These are phyloP conservation scores for Drosophila mauritiana DNA, from an alignment of 1,140 invertebrate genomes.

Conservation along the genomic window DNA sequence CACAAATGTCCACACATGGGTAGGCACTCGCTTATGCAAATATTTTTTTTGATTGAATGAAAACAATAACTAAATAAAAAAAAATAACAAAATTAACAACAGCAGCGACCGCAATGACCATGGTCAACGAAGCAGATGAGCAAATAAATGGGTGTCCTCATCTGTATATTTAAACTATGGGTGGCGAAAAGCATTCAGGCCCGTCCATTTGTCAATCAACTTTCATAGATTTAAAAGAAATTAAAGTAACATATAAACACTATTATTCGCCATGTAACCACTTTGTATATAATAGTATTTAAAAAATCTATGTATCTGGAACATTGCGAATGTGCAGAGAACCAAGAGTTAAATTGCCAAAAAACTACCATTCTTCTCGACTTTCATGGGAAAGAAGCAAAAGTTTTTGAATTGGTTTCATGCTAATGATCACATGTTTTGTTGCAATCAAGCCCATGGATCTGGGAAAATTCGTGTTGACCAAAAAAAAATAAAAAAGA, in stretches of 20 bases:
- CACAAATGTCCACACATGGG: constrained; percentile 10
- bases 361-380: constrained; percentile 27
- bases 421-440: constrained; percentile 46
- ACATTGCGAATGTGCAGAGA: constrained; percentile 11
- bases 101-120: constrained; percentile 8
- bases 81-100: constrained; percentile 8
- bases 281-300: too few relatives aligned
- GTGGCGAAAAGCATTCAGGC: neutral
- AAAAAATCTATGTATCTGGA: constrained; percentile 4
- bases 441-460: constrained; percentile 34
- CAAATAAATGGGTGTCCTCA: constrained; percentile 3
- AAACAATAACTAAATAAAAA: constrained; percentile 23
- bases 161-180: constrained; percentile 6
- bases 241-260: too few relatives aligned
- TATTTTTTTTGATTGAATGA: constrained; percentile 34
- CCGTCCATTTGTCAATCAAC: neutral
- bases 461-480: constrained; percentile 43
- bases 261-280: too few relatives aligned
- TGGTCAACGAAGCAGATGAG: constrained; percentile 3
- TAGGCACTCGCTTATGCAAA: constrained; percentile 34
- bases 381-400: constrained; percentile 21
- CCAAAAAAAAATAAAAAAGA: constrained; percentile 12
- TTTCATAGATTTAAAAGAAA: too few relatives aligned
- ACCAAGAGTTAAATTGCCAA: constrained; percentile 11
- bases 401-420: constrained; percentile 15